Percentiles rank a stretch among this genome's conserved stretches.
Evolutionary conservation across 30 jellyfish, hydroid and myxozoan species (phyloP).

Genomic region (Cassiopea andromeda): DNA sequence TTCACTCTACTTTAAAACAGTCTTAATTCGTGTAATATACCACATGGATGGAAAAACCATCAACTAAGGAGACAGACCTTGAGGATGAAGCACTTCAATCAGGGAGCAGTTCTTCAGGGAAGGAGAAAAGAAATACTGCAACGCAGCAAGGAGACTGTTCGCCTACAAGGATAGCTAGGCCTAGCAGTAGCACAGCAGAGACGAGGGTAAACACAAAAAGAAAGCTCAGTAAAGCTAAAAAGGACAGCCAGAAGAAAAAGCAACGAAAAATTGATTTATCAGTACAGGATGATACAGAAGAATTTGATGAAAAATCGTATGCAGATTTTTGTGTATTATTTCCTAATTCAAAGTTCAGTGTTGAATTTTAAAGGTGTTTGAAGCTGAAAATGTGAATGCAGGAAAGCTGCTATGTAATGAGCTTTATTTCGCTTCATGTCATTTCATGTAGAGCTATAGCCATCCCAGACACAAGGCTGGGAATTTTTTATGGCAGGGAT

Average conservation of each 20-base stretch:
- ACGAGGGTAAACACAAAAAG: neutral
- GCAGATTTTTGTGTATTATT: neutral
- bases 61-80: neutral
- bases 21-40: neutral
- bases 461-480: too few species aligned
- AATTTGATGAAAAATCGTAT: neutral
- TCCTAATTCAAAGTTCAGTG: too few species aligned
- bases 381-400: too few species aligned
- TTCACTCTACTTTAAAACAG: neutral
- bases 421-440: too few species aligned
- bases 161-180: neutral
- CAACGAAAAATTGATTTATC: neutral
- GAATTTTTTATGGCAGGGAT: too few species aligned
- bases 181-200: neutral
- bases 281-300: constrained; percentile 11
- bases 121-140: neutral
- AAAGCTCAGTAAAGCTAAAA: neutral
- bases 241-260: constrained; percentile 14
- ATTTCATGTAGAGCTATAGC: too few species aligned
- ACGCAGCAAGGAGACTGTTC: neutral
- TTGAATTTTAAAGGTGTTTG: too few species aligned
- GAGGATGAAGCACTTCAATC: neutral
- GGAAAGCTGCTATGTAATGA: too few species aligned
- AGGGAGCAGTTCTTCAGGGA: neutral
- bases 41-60: neutral